A percentile compares a stretch with the other conserved stretches of the same genome.
Evolutionary conservation across 2,113 vertebrate species (phyloP).

Genomic region (Microcebus murinus): DNA sequence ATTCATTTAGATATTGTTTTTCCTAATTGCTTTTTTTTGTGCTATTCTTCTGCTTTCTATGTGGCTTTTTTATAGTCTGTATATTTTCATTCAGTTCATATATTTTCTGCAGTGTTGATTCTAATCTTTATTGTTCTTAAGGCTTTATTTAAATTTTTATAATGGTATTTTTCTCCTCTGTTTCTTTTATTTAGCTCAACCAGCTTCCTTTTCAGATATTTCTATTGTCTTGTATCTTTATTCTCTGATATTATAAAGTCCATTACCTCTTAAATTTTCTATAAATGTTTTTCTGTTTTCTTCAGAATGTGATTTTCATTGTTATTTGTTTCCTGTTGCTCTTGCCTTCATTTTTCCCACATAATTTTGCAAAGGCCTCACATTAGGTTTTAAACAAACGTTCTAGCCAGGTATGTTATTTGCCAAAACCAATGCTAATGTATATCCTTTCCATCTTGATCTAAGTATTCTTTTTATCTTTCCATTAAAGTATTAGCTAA

Average conservation of each 20-base stretch:
- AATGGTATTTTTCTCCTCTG: neutral
- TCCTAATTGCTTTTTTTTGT: neutral
- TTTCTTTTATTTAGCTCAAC: neutral
- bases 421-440: neutral
- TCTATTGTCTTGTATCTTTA: neutral
- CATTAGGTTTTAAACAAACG: neutral
- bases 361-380: neutral
- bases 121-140: neutral
- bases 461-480: neutral
- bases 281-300: neutral
- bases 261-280: neutral
- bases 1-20: neutral
- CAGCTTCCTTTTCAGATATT: neutral
- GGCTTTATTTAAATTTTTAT: neutral
- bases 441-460: neutral
- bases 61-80: neutral
- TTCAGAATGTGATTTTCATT: conserved; percentile 26
- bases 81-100: neutral
- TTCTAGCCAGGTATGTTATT: neutral
- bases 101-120: neutral
- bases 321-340: neutral
- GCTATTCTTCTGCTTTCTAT: neutral
- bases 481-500: neutral
- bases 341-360: neutral
- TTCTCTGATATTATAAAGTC: neutral